These are phyloP conservation scores for Branchipolynoe longqiensis DNA, from an alignment of 2,888 invertebrate species.

Conservation along the genomic window DNA sequence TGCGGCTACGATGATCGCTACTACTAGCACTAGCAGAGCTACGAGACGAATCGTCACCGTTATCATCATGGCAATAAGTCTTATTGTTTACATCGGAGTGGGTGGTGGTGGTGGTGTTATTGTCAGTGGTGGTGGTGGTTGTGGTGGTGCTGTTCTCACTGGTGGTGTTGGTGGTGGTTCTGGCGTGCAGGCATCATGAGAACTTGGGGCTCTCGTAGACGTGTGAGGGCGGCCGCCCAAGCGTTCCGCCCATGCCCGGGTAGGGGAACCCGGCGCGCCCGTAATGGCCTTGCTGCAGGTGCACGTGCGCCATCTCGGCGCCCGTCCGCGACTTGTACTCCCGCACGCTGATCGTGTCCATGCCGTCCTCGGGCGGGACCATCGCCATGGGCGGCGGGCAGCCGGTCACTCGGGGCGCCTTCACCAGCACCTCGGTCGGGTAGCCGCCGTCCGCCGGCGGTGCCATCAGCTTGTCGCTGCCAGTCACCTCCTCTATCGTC, in stretches of 20 bases:
- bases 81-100: too few relatives aligned
- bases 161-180: not conserved
- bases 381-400: not conserved
- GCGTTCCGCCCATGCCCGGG: not conserved
- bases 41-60: too few relatives aligned
- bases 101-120: too few relatives aligned
- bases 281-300: not conserved
- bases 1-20: too few relatives aligned
- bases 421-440: slow-evolving; percentile 13
- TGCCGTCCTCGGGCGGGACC: not conserved
- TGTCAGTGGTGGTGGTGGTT: too few relatives aligned
- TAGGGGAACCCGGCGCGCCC: not conserved
- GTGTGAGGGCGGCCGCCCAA: slow-evolving; percentile 22
- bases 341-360: slow-evolving; percentile 14
- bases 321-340: slow-evolving; percentile 20
- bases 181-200: slow-evolving; percentile 16
- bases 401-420: slow-evolving; percentile 1
- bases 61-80: too few relatives aligned
- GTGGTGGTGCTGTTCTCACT: too few relatives aligned
- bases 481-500: slow-evolving; percentile 46
- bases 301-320: slow-evolving; percentile 31
- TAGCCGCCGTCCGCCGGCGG: slow-evolving; percentile 22
- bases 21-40: too few relatives aligned
- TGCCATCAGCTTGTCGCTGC: slow-evolving; percentile 44
- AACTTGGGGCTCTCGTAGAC: slow-evolving; percentile 52